Base-by-base conservation (phyloP, 2,888 invertebrate species). In the Scaptodrosophila latifasciaeformis region DNA sequence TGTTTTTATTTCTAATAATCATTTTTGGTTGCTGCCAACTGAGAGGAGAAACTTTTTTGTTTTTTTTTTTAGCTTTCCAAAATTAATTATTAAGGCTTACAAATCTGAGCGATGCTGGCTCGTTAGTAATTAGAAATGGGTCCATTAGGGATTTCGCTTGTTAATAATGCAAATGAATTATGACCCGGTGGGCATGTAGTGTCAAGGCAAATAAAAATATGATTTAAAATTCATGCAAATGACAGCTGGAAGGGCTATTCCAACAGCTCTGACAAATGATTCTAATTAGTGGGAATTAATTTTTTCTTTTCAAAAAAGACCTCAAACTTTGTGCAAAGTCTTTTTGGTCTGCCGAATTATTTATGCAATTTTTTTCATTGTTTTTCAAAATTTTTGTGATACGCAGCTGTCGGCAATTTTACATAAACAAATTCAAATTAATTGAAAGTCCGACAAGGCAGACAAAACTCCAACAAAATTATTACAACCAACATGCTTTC, bases 11-110 rank as follows among this genome's bases (percentile, higher is more conserved):
- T 21, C 19, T 46, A n/a, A 19, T n/a, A 34, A 46, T 34, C 18
- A 42, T 42, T 42, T 40, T 24, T 40, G 21, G 5, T 10, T 19
- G 3, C n/a, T n/a, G n/a, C n/a, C n/a, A n/a, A n/a, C n/a, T 37
- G 30, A 21, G 18, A 9, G 15, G 2, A 17, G 48, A 21, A 42
- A 49, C 13, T 21, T 42, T 37, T 37, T 2, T 10, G 10, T 12
- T 37, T 7, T 3, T 2, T 37, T 37, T 15, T 4, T 64, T 63
- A 57, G 47, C 62, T 61, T 51, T 44, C n/a, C 17, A 35, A 29
- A 51, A 51, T 65, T 61, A 61, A 61, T 61, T 63, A 51, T 59
- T 49, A 57, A 47, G 57, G 63, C 58, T 63, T 29, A 21, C 50
- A 51, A 56, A 15, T 35, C 19, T 39, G 17, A n/a, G 31, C 7